Percentiles rank a stretch among this genome's conserved stretches.
These are phyloP conservation scores for Smittia sp. DNA, from an alignment of 2,888 invertebrate species.

Conservation along the genomic window DNA sequence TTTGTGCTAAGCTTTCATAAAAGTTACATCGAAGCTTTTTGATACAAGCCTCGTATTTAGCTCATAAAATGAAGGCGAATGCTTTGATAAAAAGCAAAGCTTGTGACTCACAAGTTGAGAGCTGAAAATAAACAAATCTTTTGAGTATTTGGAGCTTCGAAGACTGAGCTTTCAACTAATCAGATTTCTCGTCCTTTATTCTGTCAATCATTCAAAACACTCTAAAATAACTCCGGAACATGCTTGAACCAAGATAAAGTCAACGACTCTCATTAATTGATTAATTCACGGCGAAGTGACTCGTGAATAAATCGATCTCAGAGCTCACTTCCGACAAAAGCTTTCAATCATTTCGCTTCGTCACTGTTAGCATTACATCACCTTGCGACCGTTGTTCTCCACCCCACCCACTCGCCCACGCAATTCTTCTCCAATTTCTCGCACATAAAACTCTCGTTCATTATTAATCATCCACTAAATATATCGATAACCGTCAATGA, in stretches of 20 bases:
- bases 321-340: neutral
- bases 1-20: too few species aligned
- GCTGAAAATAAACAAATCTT: too few species aligned
- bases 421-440: neutral
- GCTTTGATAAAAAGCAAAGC: too few species aligned
- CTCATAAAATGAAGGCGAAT: too few species aligned
- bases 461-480: conserved; percentile 29
- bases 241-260: conserved; percentile 33
- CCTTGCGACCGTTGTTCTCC: neutral
- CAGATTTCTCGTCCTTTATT: neutral
- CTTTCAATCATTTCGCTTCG: conserved; percentile 14
- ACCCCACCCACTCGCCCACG: neutral
- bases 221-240: neutral
- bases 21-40: too few species aligned
- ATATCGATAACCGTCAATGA: conserved; percentile 7
- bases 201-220: conserved; percentile 30
- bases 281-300: conserved; percentile 29
- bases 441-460: neutral
- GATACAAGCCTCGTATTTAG: too few species aligned
- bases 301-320: conserved; percentile 31
- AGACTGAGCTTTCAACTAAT: neutral
- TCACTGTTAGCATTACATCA: conserved; percentile 30
- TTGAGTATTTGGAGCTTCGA: too few species aligned
- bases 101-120: too few species aligned
- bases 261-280: conserved; percentile 30